phyloP scores from a whole-genome alignment of 2,797 vertebrate genomes.

The Syngnathus rostellatus region DNA sequence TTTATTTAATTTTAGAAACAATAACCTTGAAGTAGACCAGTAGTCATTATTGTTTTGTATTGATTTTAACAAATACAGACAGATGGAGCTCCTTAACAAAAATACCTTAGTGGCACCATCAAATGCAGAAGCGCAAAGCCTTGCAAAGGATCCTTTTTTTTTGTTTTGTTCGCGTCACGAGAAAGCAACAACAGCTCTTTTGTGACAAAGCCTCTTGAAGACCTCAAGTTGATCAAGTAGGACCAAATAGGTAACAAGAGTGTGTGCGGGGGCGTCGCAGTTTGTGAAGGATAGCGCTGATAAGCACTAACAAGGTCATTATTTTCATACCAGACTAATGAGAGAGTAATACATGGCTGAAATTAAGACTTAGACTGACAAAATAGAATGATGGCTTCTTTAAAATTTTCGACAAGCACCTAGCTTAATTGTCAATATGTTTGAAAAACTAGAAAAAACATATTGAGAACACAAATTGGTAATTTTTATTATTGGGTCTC shows the following conservation, averaged over 20 bases:
- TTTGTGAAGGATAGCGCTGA: constrained; percentile 28
- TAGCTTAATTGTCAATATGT: no score
- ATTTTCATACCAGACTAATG: constrained; percentile 21
- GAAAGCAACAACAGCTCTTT: constrained; percentile 9
- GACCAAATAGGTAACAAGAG: constrained; percentile 36
- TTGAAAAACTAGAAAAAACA: not conserved
- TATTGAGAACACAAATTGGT: no score
- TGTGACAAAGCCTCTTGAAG: constrained; percentile 34
- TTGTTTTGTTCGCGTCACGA: not conserved
- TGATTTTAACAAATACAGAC: not conserved
- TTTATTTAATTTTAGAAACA: not conserved
- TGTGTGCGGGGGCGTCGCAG: constrained; percentile 9
- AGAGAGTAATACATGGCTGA: not conserved
- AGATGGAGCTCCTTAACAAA: not conserved
- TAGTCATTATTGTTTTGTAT: not conserved
- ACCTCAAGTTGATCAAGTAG: not conserved
- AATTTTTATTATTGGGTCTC: no score
- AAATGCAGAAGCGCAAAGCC: constrained; percentile 16
- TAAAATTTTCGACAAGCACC: no score
- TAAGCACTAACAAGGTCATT: constrained; percentile 27
- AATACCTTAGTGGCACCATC: not conserved
- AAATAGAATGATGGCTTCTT: no score
- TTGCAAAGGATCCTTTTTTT: not conserved
- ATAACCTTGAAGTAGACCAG: not conserved
- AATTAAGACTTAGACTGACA: not conserved